Evolutionary conservation across 2,113 vertebrate genomes (phyloP).

Genomic region (Podilymbus podiceps): DNA sequence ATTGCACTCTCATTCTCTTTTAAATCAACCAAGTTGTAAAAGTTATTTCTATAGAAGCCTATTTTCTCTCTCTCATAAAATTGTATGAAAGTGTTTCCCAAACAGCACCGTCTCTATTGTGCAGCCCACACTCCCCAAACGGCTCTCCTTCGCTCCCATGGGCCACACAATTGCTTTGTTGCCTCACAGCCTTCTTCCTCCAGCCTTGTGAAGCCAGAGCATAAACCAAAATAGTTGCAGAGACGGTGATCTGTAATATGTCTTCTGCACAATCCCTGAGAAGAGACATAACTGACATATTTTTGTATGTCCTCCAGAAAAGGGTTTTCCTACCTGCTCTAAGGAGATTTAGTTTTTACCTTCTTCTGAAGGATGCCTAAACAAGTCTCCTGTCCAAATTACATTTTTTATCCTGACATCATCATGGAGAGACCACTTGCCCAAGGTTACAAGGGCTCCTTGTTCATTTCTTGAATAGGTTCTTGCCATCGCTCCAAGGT

Average conservation of each 20-base stretch:
- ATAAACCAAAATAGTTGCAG: background rate
- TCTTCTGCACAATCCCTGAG: background rate
- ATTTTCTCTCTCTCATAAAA: conserved; percentile 41
- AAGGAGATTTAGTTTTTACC: background rate
- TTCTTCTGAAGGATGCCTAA: background rate
- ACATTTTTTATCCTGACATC: background rate
- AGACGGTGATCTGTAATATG: background rate
- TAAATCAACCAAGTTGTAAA: conserved; percentile 40
- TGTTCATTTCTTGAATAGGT: background rate
- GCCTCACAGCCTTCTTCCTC: background rate
- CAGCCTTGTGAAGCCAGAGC: background rate
- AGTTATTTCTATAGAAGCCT: conserved; percentile 36
- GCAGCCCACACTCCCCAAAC: background rate
- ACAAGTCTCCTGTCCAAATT: background rate
- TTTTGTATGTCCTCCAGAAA: background rate
- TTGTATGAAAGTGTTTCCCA: background rate
- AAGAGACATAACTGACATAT: background rate
- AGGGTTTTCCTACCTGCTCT: background rate
- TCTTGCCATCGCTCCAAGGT: background rate
- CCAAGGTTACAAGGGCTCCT: background rate
- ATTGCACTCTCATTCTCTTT: conserved; percentile 24
- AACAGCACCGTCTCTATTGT: background rate
- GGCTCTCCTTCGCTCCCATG: background rate
- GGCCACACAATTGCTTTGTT: background rate
- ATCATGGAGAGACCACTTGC: background rate